A percentile compares a stretch with the other conserved stretches of the same genome.
Evolutionary conservation across 2,888 invertebrate species (phyloP).

Genomic region (Dichetophora obliterata): DNA sequence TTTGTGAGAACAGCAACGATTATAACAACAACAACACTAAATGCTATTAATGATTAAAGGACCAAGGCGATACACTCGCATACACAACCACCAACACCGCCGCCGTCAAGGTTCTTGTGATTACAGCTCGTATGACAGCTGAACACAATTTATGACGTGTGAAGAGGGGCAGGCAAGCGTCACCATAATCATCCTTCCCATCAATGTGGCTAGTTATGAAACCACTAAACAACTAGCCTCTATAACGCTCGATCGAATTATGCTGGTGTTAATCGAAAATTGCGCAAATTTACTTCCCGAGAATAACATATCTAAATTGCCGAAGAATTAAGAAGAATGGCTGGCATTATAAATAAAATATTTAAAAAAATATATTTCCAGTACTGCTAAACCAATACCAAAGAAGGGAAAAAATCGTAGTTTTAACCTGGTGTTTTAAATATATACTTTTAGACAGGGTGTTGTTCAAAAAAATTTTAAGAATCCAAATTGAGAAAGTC

Average conservation of each 20-base stretch:
- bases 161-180: constrained; percentile 48
- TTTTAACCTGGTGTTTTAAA: too few species aligned
- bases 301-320: too few species aligned
- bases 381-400: too few species aligned
- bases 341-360: too few species aligned
- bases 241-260: constrained; percentile 13
- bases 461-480: too few species aligned
- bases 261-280: constrained; percentile 29
- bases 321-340: too few species aligned
- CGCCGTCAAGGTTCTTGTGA: constrained; percentile 7
- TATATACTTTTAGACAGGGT: too few species aligned
- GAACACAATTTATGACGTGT: constrained; percentile 53
- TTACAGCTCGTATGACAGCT: constrained; percentile 47
- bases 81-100: not conserved
- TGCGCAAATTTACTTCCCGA: too few species aligned
- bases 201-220: not conserved
- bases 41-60: constrained; percentile 25
- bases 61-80: not conserved
- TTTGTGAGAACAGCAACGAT: constrained; percentile 15
- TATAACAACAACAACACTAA: constrained; percentile 11
- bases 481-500: too few species aligned
- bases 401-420: too few species aligned
- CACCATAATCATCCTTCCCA: constrained; percentile 15
- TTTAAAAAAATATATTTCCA: too few species aligned
- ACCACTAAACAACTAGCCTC: not conserved